Evolutionary conservation across 2,113 vertebrate genomes (phyloP), one percentile per base, ranked within the genome.

Genomic region (Apodemus speciosus): DNA sequence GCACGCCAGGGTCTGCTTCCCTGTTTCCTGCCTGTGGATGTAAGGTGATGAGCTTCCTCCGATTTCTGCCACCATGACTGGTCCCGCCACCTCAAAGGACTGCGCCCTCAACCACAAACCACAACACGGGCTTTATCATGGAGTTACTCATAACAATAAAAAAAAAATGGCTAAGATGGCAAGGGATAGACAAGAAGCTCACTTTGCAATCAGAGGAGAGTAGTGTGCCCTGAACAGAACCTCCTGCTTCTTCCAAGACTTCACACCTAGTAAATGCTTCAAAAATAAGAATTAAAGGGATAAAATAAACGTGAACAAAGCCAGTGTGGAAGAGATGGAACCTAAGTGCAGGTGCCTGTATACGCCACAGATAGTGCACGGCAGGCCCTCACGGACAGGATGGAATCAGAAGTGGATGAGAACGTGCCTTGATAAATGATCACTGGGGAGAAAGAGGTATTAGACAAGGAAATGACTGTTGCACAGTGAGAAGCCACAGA

Each of bases 201-300:
- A 21, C 9, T 66, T 60, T 46, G 27, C 13, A 21, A 30, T 35
- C 23, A 80, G 64, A 40, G 38, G 32, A 9, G 9, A 43, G 30
- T n/a, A 35, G 7, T 20, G 0, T 43, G 38, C 51, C 38, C 56
- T 66, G 32, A 46, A 66, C 0, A 1, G 79, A 2, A 32, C 25
- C 49, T 20, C 8, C 60, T 2, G 16, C 49, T 46, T 15, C 0
- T 0, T 23, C 87, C 25, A 62, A 49, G 66, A 79, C 46, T 71
- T 56, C 40, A 53, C 53, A 88, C 7, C 64, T 23, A 62, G 16
- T 20, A 53, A 30, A 38, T 84, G n/a, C 35, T 81, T 83, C 79
- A 68, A 87, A 95, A 84, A 27, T 43, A 71, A 43, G 23, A 88
- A 69, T 83, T 66, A 80, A 81, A 71, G 75, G 53, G 9, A 51